Percentiles rank a stretch among this genome's conserved stretches.
These are phyloP conservation scores for Labeo calbasu DNA, from an alignment of 2,797 vertebrate genomes.

Conservation along the genomic window DNA sequence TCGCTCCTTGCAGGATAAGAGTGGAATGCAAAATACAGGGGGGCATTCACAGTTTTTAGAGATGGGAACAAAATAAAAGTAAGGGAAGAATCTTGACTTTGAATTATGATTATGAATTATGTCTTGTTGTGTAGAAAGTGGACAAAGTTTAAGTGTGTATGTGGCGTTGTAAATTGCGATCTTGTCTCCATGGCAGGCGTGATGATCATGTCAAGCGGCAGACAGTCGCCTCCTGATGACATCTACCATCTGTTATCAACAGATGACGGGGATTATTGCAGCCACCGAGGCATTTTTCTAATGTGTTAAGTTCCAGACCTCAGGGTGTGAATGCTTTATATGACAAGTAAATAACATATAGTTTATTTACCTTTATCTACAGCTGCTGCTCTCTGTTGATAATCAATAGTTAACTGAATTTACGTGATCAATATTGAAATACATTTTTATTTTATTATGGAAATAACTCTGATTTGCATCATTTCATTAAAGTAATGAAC, in stretches of 20 bases:
- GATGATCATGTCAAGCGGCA: conserved; percentile 68
- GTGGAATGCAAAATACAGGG: conserved; percentile 5
- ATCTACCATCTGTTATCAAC: conserved; percentile 68
- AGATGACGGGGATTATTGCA: conserved; percentile 80
- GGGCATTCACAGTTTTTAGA: not conserved
- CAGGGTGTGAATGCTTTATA: conserved; percentile 36
- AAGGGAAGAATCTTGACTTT: not conserved
- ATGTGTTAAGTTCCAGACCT: conserved; percentile 43
- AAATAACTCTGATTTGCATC: not conserved
- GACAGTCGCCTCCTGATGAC: conserved; percentile 72
- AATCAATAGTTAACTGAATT: not conserved
- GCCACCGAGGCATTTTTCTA: conserved; percentile 54
- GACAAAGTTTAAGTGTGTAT: conserved; percentile 30
- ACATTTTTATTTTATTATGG: not conserved
- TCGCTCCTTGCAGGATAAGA: conserved; percentile 30
- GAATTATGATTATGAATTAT: not conserved
- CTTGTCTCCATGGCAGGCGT: conserved; percentile 45
- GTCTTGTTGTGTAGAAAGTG: conserved; percentile 11
- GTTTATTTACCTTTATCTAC: conserved; percentile 18
- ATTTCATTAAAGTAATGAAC: not conserved
- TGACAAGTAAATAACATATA: conserved; percentile 23
- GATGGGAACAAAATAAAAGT: not conserved
- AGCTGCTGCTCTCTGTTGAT: not conserved
- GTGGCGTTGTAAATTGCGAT: conserved; percentile 31
- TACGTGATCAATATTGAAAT: not conserved